A percentile compares a stretch with the other conserved stretches of the same genome.
Evolutionary conservation across 2,888 invertebrate species (phyloP).

Genomic region (Hirtodrosophila cameraria): DNA sequence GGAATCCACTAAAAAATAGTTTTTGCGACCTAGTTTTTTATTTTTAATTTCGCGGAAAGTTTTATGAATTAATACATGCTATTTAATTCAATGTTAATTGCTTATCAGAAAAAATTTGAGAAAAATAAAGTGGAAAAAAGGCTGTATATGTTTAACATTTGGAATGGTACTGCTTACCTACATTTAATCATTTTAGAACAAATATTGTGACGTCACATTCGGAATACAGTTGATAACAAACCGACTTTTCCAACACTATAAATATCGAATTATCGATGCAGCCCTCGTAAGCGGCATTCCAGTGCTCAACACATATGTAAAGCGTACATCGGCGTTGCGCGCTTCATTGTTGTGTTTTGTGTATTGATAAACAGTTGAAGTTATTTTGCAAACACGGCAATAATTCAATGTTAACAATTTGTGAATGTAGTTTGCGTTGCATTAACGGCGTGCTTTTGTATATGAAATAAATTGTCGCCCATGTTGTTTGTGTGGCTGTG

Average conservation of each 20-base stretch:
- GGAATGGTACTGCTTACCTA: too few species aligned
- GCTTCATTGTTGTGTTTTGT: conserved; percentile 33
- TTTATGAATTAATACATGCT: too few species aligned
- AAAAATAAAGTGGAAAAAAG: too few species aligned
- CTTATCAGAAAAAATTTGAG: too few species aligned
- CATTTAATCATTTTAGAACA: too few species aligned
- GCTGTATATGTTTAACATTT: too few species aligned
- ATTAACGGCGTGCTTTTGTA: background rate
- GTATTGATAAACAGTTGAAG: conserved; percentile 20
- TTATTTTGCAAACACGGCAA: conserved; percentile 18
- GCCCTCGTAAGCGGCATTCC: conserved; percentile 30
- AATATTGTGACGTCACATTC: too few species aligned
- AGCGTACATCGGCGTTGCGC: conserved; percentile 6
- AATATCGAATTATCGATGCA: background rate
- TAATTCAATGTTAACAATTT: conserved; percentile 29
- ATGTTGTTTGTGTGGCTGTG: conserved; percentile 11
- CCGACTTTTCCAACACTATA: conserved; percentile 4
- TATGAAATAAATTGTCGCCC: conserved; percentile 1
- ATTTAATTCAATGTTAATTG: too few species aligned
- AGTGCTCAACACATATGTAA: background rate
- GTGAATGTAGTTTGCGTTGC: conserved; percentile 18
- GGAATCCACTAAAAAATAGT: too few species aligned
- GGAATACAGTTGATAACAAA: too few species aligned
- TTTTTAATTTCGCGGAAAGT: too few species aligned
- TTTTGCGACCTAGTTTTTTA: too few species aligned